Evolutionary conservation across 2,888 invertebrate genomes (phyloP), one percentile per base, ranked within the genome.

Genomic region (Synergus laeviventris): DNA sequence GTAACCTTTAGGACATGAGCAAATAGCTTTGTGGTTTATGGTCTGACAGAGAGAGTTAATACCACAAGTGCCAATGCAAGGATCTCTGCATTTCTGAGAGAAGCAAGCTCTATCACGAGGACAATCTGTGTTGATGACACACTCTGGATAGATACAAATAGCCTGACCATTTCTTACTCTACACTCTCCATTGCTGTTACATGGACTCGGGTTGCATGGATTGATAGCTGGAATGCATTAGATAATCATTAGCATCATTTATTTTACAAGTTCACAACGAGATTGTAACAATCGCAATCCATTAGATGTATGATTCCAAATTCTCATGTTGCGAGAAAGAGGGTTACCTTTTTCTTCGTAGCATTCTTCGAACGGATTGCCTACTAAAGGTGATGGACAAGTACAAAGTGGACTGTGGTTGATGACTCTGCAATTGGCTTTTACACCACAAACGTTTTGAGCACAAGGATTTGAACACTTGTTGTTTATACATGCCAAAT

Each of bases 101-200:
- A 95, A 95, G 87, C 97, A 97, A 1, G 96, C 95, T 84, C 95
- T 94, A 82, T 96, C 94, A 76, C 95, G 93, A 0, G 96, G 93
- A 91, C 97, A 98, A 85, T 97, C 97, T n/a, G 95, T 95, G 87
- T 97, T 97, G 75, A 96, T 94, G 3, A 97, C 92, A 90, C 97
- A 97, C 90, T 97, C 97, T 0, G 97, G 97, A 90, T 96, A 97
- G 75, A 94, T 93, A 87, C 97, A 97, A 74, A 93, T 93, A 0
- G 96, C 95, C 4, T 93, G 93, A 18, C 93, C 93, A 81, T 95
- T 95, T 78, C 94, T 92, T 0, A 95, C 93, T 77, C 94, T 93
- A 88, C 97, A 97, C 82, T 95, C 94, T 7, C 97, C 97, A 86
- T 97, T 97, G 73, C 94, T 93, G 62, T 94, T 94, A 87, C 97